phyloP scores from a whole-genome alignment of 2,797 vertebrate species.

The Acanthis flammea region DNA sequence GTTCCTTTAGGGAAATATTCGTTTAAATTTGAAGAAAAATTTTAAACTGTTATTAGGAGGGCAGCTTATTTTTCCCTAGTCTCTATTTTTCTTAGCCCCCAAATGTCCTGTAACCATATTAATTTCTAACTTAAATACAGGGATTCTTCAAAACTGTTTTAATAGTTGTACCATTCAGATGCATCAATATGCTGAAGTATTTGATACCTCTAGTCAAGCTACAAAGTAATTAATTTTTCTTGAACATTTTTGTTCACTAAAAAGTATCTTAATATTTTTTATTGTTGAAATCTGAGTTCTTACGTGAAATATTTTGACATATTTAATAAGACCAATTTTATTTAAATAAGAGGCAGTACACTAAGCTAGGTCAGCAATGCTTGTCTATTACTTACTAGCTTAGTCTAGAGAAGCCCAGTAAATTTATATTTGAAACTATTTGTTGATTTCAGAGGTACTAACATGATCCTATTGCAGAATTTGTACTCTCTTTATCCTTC shows the following conservation, averaged over 20 bases:
- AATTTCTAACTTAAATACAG: neutral
- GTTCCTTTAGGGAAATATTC: neutral
- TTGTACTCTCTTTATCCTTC: neutral
- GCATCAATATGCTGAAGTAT: neutral
- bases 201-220: neutral
- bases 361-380: neutral
- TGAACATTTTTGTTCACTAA: neutral
- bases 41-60: neutral
- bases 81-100: neutral
- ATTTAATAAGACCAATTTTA: neutral
- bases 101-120: neutral
- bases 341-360: neutral
- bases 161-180: neutral
- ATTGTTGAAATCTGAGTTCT: neutral
- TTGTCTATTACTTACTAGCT: neutral
- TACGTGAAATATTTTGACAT: neutral
- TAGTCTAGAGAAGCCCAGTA: neutral
- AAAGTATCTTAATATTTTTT: neutral
- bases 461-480: neutral
- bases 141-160: neutral
- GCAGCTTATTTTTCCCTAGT: neutral
- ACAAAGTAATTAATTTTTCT: neutral
- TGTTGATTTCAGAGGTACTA: neutral
- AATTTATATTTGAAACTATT: neutral
- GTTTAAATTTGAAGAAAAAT: neutral